These are phyloP conservation scores for Gobio gobio DNA, from an alignment of 2,113 vertebrate genomes.

Conservation along the genomic window DNA sequence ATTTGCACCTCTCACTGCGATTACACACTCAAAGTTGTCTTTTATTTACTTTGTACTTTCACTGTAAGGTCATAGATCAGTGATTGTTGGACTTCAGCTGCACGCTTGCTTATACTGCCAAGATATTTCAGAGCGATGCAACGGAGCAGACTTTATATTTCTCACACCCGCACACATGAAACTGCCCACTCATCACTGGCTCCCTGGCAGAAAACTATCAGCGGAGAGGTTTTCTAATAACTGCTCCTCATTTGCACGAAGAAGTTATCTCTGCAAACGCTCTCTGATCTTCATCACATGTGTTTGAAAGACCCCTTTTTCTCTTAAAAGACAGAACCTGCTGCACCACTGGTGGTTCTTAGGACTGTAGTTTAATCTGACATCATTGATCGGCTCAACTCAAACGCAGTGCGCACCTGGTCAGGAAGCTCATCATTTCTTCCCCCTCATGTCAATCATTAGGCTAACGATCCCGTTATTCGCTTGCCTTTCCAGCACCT, in stretches of 20 bases:
- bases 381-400: constrained; percentile 9
- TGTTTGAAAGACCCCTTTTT: neutral
- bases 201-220: constrained; percentile 25
- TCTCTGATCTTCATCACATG: neutral
- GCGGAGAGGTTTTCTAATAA: constrained; percentile 31
- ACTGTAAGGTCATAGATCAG: neutral
- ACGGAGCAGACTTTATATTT: constrained; percentile 14
- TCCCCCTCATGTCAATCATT: constrained; percentile 34
- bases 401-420: neutral
- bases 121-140: constrained; percentile 16
- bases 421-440: constrained; percentile 12
- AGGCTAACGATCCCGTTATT: constrained; percentile 41
- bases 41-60: neutral
- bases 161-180: constrained; percentile 24
- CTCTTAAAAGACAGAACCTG: neutral
- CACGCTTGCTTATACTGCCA: neutral
- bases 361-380: constrained; percentile 21
- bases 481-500: constrained; percentile 10
- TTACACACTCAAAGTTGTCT: neutral
- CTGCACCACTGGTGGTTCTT: neutral
- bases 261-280: constrained; percentile 9
- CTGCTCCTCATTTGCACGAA: constrained; percentile 18
- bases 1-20: neutral
- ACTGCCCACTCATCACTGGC: constrained; percentile 36
- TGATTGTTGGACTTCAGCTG: neutral